Evolutionary conservation across 2,797 vertebrate species (phyloP).

Genomic region (Serranus cabrilla): DNA sequence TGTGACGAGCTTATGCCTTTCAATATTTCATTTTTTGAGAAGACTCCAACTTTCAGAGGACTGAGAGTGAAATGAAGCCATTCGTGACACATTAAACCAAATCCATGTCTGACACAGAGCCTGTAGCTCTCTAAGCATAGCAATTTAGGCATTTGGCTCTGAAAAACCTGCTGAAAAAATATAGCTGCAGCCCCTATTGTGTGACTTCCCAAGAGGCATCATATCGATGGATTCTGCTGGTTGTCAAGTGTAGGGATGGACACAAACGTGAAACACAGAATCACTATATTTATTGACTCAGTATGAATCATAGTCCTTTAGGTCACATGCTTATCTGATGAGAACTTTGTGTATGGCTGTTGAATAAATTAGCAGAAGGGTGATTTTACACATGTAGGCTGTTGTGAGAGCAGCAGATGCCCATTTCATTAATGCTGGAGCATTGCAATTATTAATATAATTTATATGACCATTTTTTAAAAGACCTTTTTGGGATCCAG

Average conservation of each 20-base stretch:
- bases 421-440: neutral
- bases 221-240: conserved; percentile 9
- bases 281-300: neutral
- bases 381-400: too few relatives aligned
- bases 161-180: conserved; percentile 29
- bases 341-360: neutral
- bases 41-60: conserved; percentile 43
- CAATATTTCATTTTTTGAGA: conserved; percentile 46
- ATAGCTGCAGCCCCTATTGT: conserved; percentile 13
- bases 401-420: neutral
- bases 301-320: neutral
- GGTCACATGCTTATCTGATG: neutral
- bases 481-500: neutral
- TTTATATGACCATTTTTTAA: neutral
- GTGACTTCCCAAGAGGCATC: conserved; percentile 19
- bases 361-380: neutral
- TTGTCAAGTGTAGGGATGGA: conserved; percentile 30
- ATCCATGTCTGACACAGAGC: conserved; percentile 51
- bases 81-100: conserved; percentile 56
- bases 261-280: neutral
- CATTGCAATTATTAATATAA: neutral
- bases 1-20: conserved; percentile 40
- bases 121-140: conserved; percentile 37
- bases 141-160: conserved; percentile 48
- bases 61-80: conserved; percentile 51